Conservation (phyloP, 1,140 invertebrate genomes). For the Drosophila albomicans region DNA sequence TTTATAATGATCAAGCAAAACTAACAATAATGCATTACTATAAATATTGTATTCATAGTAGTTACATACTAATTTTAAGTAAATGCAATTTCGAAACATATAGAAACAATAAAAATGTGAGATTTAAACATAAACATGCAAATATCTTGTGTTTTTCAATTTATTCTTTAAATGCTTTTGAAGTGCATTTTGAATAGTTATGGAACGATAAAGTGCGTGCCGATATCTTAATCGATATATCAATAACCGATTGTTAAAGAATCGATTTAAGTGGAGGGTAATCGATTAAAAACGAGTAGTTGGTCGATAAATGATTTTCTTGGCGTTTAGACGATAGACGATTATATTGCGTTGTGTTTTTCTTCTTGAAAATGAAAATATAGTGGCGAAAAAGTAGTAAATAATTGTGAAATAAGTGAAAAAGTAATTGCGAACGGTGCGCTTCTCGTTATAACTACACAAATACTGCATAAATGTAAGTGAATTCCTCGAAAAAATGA, state of each 20-base stretch:
- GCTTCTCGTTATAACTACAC: background rate
- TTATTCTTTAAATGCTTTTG: background rate
- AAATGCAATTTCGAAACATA: conserved; percentile 82
- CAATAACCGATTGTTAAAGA: background rate
- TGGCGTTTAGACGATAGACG: conserved; percentile 39
- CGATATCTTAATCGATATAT: background rate
- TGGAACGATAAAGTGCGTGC: background rate
- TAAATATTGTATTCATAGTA: conserved; percentile 72
- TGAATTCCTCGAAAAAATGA: conserved; percentile 14
- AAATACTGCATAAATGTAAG: conserved; percentile 33
- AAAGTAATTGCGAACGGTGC: conserved; percentile 7
- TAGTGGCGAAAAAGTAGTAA: conserved; percentile 31
- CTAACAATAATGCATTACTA: conserved; percentile 60
- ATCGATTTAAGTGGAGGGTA: conserved; percentile 11
- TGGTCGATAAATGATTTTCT: conserved; percentile 13
- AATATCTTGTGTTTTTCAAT: background rate
- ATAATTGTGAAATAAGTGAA: conserved; percentile 28
- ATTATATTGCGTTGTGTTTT: conserved; percentile 58
- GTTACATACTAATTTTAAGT: conserved; percentile 78
- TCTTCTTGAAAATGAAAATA: conserved; percentile 43
- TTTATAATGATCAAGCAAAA: conserved; percentile 59
- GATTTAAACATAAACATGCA: conserved; percentile 66
- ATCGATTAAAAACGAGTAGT: conserved; percentile 21
- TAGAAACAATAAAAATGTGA: conserved; percentile 83
- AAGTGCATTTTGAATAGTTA: background rate